Evolutionary conservation across 2,888 invertebrate species (phyloP).

Genomic region (Orthosia gracilis): DNA sequence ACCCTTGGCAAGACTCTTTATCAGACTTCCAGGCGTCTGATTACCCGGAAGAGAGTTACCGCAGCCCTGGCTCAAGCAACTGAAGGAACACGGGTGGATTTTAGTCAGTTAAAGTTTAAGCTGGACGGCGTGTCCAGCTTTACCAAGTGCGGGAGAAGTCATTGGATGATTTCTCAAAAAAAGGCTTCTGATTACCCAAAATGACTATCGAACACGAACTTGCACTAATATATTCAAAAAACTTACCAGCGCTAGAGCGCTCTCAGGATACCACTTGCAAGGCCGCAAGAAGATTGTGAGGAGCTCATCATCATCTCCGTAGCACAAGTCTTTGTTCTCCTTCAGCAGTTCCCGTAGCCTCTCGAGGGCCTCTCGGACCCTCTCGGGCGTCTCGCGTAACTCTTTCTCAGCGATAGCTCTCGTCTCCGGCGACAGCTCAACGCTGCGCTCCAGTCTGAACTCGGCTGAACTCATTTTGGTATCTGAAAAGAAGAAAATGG

Average conservation of each 20-base stretch:
- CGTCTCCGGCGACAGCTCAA: slow-evolving; percentile 91
- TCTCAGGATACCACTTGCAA: slow-evolving; percentile 96
- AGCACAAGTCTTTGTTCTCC: slow-evolving; percentile 93
- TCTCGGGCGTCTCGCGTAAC: slow-evolving; percentile 94
- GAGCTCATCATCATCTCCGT: slow-evolving; percentile 94
- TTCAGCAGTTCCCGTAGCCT: slow-evolving; percentile 92
- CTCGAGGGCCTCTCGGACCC: slow-evolving; percentile 91
- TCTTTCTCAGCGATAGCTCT: slow-evolving; percentile 92
- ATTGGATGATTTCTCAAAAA: too few species aligned
- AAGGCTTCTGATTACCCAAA: too few species aligned
- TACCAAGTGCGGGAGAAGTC: too few species aligned
- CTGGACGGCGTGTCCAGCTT: too few species aligned
- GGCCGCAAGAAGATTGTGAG: slow-evolving; percentile 95
- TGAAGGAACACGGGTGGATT: too few species aligned
- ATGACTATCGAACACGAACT: too few species aligned
- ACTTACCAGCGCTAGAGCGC: slow-evolving; percentile 95
- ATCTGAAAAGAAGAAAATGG: slow-evolving; percentile 67
- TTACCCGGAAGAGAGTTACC: too few species aligned
- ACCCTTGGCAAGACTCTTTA: too few species aligned
- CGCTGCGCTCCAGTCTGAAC: slow-evolving; percentile 91
- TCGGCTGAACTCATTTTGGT: slow-evolving; percentile 83
- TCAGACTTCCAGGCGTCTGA: too few species aligned
- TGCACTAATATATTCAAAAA: not conserved
- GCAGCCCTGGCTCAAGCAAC: too few species aligned
- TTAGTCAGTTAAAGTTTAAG: too few species aligned